These are phyloP conservation scores for Phrynocephalus guinanensis DNA, from an alignment of 2,797 vertebrate genomes.

Conservation along the genomic window DNA sequence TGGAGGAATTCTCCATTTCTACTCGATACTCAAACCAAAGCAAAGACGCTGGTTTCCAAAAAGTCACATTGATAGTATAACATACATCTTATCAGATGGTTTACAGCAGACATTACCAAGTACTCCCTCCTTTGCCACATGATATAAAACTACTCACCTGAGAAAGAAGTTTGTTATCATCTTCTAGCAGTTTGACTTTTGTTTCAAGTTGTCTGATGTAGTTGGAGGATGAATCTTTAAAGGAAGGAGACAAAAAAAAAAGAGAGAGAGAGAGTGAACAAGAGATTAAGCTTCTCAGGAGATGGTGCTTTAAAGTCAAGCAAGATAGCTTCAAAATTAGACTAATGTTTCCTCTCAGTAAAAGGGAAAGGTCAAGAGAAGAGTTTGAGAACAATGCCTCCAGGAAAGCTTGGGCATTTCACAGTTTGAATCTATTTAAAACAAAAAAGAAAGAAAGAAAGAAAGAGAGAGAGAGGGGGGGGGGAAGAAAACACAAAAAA, in stretches of 20 bases:
- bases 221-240: constrained; percentile 90
- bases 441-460: constrained; percentile 12
- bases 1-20: background rate
- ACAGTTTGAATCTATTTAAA: constrained; percentile 39
- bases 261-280: background rate
- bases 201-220: constrained; percentile 94
- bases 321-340: constrained; percentile 19
- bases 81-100: background rate
- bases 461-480: no score
- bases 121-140: background rate
- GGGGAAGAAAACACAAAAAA: background rate
- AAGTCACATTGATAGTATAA: background rate
- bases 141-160: constrained; percentile 84
- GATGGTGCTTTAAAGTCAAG: constrained; percentile 16
- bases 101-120: background rate
- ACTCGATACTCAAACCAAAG: background rate
- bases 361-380: constrained; percentile 6
- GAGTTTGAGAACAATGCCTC: constrained; percentile 5
- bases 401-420: constrained; percentile 30
- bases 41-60: background rate
- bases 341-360: background rate
- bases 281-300: constrained; percentile 8
- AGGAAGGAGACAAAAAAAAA: constrained; percentile 21
- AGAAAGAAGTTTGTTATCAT: constrained; percentile 89
- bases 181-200: constrained; percentile 92